Percentiles rank a stretch among this genome's conserved stretches.
Evolutionary conservation across 1,140 invertebrate genomes (phyloP).

Genomic region (Heliothis subflexa): DNA sequence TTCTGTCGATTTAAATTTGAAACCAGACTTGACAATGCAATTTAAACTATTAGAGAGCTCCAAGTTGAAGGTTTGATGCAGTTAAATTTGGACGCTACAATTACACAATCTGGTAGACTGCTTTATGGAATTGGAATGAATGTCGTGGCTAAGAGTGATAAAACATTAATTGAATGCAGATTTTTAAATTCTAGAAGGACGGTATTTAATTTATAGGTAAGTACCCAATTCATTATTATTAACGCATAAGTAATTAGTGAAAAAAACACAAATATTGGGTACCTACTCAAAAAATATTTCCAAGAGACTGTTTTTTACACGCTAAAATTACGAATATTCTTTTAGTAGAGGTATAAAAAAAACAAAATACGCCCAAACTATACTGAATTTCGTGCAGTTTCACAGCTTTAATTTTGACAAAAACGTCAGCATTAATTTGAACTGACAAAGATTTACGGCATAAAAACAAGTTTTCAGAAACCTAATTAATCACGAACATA

Average conservation of each 20-base stretch:
- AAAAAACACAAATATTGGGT: too few species aligned
- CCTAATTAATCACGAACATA: conserved; percentile 20
- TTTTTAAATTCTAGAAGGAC: too few species aligned
- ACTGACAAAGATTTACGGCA: conserved; percentile 30
- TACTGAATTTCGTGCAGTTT: conserved; percentile 19
- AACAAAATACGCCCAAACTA: not conserved
- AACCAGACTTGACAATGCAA: conserved; percentile 27
- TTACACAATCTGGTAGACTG: not conserved
- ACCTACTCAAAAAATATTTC: too few species aligned
- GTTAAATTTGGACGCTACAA: not conserved
- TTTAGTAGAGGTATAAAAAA: not conserved
- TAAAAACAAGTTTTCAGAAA: conserved; percentile 40
- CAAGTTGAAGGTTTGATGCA: not conserved
- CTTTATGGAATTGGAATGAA: not conserved
- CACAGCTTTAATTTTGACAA: conserved; percentile 18
- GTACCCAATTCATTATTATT: too few species aligned
- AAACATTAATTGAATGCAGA: not conserved
- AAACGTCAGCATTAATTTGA: conserved; percentile 34
- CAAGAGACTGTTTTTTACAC: too few species aligned
- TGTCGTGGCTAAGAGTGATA: not conserved
- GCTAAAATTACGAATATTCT: too few species aligned
- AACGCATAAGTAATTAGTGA: too few species aligned
- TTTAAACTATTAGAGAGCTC: conserved; percentile 5
- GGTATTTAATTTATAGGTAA: too few species aligned
- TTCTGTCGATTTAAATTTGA: conserved; percentile 37